Percentiles rank a stretch among this genome's conserved stretches.
phyloP scores from a whole-genome alignment of 2,888 invertebrate genomes.

The Mycogona germanica region DNA sequence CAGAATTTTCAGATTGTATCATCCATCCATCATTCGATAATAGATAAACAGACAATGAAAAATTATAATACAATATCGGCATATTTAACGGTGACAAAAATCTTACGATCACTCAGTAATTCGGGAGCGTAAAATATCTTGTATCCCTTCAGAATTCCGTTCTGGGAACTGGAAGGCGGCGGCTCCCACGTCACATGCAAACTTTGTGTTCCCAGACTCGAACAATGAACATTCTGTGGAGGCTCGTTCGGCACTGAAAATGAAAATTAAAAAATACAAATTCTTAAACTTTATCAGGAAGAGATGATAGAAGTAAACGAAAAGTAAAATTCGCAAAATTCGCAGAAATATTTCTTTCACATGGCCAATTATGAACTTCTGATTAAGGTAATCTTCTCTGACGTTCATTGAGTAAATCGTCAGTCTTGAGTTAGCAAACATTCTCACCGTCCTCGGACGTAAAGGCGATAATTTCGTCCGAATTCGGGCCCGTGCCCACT shows the following conservation, averaged over 20 bases:
- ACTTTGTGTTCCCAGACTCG: constrained; percentile 18
- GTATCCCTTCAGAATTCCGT: constrained; percentile 19
- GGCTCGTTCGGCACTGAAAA: constrained; percentile 18
- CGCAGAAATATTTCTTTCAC: too few species aligned
- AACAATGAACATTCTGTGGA: constrained; percentile 20
- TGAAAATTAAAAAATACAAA: not conserved
- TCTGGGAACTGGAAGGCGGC: constrained; percentile 15
- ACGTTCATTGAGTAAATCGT: not conserved
- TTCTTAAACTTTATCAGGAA: not conserved
- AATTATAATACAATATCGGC: too few species aligned
- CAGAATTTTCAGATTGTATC: too few species aligned
- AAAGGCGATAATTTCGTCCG: constrained; percentile 30
- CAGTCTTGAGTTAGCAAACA: too few species aligned
- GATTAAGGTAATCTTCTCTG: not conserved
- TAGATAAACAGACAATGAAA: too few species aligned
- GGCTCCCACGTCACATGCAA: constrained; percentile 19
- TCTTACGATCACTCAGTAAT: not conserved
- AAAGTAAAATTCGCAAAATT: not conserved
- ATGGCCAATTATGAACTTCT: not conserved
- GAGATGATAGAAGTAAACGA: not conserved
- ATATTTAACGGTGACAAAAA: too few species aligned
- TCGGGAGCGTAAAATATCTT: constrained; percentile 18
- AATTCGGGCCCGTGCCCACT: constrained; percentile 34
- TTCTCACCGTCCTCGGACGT: constrained; percentile 35
- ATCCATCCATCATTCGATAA: too few species aligned